Evolutionary conservation across 2,113 vertebrate genomes (phyloP).

Genomic region (Lamprologus sp.): DNA sequence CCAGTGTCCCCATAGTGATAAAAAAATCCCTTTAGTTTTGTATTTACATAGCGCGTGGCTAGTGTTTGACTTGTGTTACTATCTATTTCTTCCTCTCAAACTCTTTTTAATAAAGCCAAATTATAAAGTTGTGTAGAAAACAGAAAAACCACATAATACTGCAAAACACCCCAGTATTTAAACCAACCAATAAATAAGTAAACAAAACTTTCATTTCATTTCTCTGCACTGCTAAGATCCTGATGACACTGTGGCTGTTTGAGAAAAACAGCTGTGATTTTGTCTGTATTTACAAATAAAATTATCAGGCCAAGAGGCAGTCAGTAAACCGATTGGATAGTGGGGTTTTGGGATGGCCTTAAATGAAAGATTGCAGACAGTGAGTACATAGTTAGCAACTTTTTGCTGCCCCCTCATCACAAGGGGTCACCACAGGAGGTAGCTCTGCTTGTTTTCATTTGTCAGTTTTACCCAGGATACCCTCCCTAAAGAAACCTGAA

Average conservation of each 20-base stretch:
- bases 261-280: neutral
- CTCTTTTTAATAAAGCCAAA: neutral
- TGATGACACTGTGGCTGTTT: neutral
- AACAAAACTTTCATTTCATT: neutral
- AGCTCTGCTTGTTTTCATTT: neutral
- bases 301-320: neutral
- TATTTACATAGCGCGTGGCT: rapidly evolving
- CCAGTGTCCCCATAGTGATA: neutral
- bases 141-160: neutral
- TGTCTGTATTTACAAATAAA: neutral
- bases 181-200: neutral
- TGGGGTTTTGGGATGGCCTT: neutral
- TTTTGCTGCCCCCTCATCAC: neutral
- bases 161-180: neutral
- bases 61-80: neutral
- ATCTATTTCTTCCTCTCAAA: neutral
- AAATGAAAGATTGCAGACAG: neutral
- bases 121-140: neutral
- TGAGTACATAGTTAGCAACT: neutral
- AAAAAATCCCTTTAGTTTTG: neutral
- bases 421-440: neutral
- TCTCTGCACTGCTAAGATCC: neutral
- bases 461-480: neutral
- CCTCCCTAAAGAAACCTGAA: rapidly evolving
- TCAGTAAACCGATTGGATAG: neutral